Base-by-base conservation (phyloP, 2,888 invertebrate genomes). In the Macropis europaea region DNA sequence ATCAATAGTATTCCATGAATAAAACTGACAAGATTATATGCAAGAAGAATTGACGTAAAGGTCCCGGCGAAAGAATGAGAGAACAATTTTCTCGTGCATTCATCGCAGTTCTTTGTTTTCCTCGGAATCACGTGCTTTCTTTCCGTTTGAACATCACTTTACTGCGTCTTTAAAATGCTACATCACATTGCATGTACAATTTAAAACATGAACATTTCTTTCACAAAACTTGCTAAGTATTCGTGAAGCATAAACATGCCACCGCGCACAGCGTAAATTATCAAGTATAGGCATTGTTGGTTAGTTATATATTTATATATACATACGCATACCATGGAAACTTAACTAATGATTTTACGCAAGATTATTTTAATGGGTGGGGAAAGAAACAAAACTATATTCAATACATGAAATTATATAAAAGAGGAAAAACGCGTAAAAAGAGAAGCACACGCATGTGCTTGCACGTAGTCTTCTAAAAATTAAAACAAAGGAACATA, bases 1-100 rank as follows among this genome's bases (percentile, higher is more conserved):
- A 36, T 47, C 28, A 24, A 47, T 28, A 64, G 30, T 53, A 59
- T 64, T 56, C 32, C 34, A 59, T 59, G 45, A 73, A 73, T 73
- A 73, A 73, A 48, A 50, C n/a, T 43, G 9, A 72, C 3, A 28
- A 50, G 26, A 50, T 48, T 56, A 4, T 13, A 17, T 17, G 17
- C 48, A 50, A 28, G 1, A 5, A 6, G 24, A 30, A 4, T 30
- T 50, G 1, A 26, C 28, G 4, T 15, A 28, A 11, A 3, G 6
- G 38, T n/a, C 30, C 11, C 9, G 26, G 32, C n/a, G 11, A 45
- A 43, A 42, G 3, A 43, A 32, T 1, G 9, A 2, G 0, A 15
- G 2, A n/a, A 36, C 17, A 28, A n/a, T 32, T 22, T 34, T 24
- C n/a, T n/a, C n/a, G 9, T 53, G 42, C 13, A 47, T 54, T 15